Evolutionary conservation across 1,140 invertebrate species (phyloP), one percentile per base, ranked within the genome.

Genomic region (Cydia pomonella): DNA sequence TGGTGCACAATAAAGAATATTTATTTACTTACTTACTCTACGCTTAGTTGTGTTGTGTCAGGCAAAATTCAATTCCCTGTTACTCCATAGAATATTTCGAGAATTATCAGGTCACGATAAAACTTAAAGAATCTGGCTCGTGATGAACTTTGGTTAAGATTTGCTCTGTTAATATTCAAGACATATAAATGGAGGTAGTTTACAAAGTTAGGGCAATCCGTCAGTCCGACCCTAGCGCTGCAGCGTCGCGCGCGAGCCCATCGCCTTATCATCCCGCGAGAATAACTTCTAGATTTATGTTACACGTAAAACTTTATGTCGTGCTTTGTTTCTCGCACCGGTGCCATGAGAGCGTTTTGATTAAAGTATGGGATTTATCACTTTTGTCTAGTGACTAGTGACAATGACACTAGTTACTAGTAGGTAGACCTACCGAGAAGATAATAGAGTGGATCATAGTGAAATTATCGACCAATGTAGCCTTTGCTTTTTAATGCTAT

Each of bases 261-360:
- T 75, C 76, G 83, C 81, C 85, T 89, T 91, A 87, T 86, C 87
- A 89, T 89, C 89, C 89, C 88, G 82, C 81, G 88, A 85, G 89
- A 90, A 90, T 91, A 91, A 88, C 88, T 89, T 82, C 77, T 81
- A 88, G 86, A 91, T 91, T 90, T 91, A 91, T 91, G 86, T 82
- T 85, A 84, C 83, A 84, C 84, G 88, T 89, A 90, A 90, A 91
- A 91, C 84, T 91, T 91, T 91, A 90, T 89, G 84, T 85, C 84
- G 81, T 82, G 82, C 82, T 87, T 89, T 87, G 87, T 91, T 87
- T 87, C 80, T 80, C 77, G 50, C 53, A 12, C 47, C 41, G 47
- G 41, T 59, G 47, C 72, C 47, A 50, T n/a, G 33, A 72, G 44
- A 72, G 16, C 44, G 25, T 72, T 50, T 72, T 72, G 71, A 72